Evolutionary conservation across 1,140 invertebrate species (phyloP).

Genomic region (Rhynchophorus ferrugineus): DNA sequence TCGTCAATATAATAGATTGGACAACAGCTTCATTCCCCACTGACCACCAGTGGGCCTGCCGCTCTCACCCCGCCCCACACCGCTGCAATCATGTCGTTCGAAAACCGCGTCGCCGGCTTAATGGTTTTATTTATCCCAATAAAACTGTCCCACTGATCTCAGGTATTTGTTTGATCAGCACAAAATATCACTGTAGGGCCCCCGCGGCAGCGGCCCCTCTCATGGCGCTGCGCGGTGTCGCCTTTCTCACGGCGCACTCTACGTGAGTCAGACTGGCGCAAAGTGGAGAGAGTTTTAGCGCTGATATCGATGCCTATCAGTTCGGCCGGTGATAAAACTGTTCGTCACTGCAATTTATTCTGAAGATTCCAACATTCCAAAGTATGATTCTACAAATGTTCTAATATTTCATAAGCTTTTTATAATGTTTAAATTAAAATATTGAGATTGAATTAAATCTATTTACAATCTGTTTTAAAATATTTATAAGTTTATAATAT

Average conservation of each 20-base stretch:
- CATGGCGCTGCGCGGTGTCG: conserved; percentile 15
- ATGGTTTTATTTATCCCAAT: conserved; percentile 23
- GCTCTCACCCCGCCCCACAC: background rate
- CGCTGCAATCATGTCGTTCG: background rate
- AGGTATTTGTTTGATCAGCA: conserved; percentile 23
- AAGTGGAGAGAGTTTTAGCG: conserved; percentile 8
- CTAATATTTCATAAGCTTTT: no score
- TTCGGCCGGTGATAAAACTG: no score
- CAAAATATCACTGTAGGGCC: conserved; percentile 17
- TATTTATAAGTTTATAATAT: no score
- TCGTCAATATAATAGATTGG: no score
- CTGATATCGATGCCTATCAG: no score
- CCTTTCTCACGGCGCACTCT: conserved; percentile 21
- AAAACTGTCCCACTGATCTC: conserved; percentile 22
- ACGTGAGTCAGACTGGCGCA: conserved; percentile 18
- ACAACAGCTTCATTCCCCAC: background rate
- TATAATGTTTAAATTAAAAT: no score
- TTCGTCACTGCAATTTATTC: no score
- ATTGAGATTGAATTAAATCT: no score
- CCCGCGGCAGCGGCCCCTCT: conserved; percentile 17
- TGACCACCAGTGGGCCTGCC: background rate
- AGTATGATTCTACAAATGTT: no score
- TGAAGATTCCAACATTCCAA: no score
- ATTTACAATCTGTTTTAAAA: no score
- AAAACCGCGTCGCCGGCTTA: conserved; percentile 11